phyloP scores from a whole-genome alignment of 2,797 vertebrate species.

The Amniataba percoides region DNA sequence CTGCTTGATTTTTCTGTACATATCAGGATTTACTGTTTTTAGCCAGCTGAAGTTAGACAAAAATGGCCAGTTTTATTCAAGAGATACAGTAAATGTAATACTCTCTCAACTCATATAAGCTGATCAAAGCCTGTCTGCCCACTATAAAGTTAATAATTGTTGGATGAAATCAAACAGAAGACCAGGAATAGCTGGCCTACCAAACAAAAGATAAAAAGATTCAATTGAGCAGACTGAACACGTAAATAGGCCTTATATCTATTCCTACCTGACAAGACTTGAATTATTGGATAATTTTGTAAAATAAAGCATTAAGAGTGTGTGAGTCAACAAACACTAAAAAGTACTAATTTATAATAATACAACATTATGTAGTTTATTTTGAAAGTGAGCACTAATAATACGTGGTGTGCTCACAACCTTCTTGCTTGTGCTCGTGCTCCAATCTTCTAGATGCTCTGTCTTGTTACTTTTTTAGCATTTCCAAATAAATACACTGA shows the following conservation, averaged over 20 bases:
- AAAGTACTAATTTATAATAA: too few relatives aligned
- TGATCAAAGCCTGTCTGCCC: background rate
- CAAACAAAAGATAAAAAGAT: background rate
- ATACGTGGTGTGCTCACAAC: background rate
- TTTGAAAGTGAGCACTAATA: background rate
- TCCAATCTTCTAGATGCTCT: too few relatives aligned
- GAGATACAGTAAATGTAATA: background rate
- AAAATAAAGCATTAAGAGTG: too few relatives aligned
- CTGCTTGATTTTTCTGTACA: background rate
- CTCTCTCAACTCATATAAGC: constrained; percentile 3
- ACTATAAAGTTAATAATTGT: constrained; percentile 5
- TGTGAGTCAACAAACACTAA: background rate
- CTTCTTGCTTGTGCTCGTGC: too few relatives aligned
- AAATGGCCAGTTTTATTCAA: background rate
- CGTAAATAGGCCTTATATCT: too few relatives aligned
- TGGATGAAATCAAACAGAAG: constrained; percentile 1
- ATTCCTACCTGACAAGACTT: background rate
- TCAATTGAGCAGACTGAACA: background rate
- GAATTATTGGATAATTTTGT: background rate
- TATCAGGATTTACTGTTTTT: background rate
- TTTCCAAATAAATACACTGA: background rate
- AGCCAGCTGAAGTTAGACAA: background rate
- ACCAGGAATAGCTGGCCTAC: background rate
- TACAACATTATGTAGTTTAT: background rate
- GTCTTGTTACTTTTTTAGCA: background rate